Conservation (phyloP, 1,140 invertebrate species). For the Drosophila azteca region DNA sequence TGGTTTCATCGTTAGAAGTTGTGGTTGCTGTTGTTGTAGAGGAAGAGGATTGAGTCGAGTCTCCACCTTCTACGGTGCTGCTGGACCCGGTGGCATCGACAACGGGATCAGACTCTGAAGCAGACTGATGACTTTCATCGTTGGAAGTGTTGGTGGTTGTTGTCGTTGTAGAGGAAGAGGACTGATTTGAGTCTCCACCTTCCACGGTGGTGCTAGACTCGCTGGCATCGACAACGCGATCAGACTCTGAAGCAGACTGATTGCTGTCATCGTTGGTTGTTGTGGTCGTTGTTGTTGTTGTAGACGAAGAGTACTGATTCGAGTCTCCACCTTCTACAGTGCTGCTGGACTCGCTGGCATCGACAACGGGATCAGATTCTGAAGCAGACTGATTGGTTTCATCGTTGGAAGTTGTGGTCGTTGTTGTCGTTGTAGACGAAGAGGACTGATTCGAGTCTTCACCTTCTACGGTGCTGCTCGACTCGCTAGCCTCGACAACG, state of each 20-base stretch:
- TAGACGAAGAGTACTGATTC: conserved; percentile 2
- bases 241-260: background rate
- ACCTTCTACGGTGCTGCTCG: background rate
- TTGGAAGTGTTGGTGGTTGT: conserved; percentile 7
- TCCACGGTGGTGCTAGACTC: conserved; percentile 1
- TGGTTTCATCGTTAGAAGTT: too few species aligned
- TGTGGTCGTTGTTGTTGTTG: conserved; percentile 1
- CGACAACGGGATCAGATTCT: background rate
- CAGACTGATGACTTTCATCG: background rate
- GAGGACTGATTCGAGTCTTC: background rate
- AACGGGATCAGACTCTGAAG: too few species aligned
- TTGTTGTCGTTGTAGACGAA: background rate
- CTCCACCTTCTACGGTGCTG: too few species aligned
- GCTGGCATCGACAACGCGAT: background rate
- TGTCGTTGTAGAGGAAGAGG: conserved; percentile 6
- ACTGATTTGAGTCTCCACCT: background rate
- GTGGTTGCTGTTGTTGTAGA: too few species aligned
- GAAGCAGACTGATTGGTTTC: background rate
- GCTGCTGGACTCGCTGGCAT: background rate
- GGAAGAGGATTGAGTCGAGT: too few species aligned
- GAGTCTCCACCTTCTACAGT: background rate
- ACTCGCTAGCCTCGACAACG: background rate
- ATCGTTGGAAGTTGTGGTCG: background rate
- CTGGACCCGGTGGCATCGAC: too few species aligned
- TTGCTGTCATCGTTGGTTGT: background rate